Percentiles rank a stretch among this genome's conserved stretches.
Evolutionary conservation across 2,888 invertebrate species (phyloP).

Genomic region (Mythimna vitellina): DNA sequence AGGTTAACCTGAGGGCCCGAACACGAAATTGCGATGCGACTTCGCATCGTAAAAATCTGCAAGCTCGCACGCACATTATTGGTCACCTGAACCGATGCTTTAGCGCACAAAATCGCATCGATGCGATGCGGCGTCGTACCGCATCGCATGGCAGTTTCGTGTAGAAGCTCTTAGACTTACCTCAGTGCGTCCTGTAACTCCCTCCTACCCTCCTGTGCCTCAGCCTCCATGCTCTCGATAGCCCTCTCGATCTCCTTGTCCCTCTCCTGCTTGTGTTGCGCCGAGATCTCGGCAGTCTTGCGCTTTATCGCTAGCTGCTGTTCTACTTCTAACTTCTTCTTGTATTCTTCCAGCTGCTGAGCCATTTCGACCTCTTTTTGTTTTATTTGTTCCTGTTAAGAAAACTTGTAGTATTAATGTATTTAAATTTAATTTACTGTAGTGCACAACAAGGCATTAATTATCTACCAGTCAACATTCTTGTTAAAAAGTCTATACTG

Average conservation of each 20-base stretch:
- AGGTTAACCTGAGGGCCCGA: too few species aligned
- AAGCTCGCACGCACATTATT: too few species aligned
- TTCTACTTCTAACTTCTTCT: conserved; percentile 91
- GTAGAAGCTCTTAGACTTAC: conserved; percentile 61
- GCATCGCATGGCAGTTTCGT: too few species aligned
- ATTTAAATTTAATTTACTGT: too few species aligned
- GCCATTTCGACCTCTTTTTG: conserved; percentile 91
- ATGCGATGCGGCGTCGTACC: too few species aligned
- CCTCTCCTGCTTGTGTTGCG: conserved; percentile 93
- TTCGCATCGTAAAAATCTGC: too few species aligned
- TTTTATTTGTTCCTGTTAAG: conserved; percentile 83
- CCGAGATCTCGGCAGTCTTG: conserved; percentile 92
- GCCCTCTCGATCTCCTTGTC: conserved; percentile 95
- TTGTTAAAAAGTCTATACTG: too few species aligned
- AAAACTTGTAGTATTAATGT: not conserved
- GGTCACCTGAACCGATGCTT: too few species aligned
- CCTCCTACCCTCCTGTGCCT: conserved; percentile 90
- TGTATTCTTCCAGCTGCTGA: conserved; percentile 92
- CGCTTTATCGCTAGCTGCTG: conserved; percentile 91
- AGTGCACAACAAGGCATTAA: too few species aligned
- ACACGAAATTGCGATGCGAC: too few species aligned
- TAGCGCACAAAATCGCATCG: too few species aligned
- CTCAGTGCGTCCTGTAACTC: conserved; percentile 92
- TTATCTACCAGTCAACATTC: too few species aligned
- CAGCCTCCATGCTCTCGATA: conserved; percentile 92